Conservation (phyloP, 2,113 vertebrate species). For the Rhegmatorhina hoffmannsi region DNA sequence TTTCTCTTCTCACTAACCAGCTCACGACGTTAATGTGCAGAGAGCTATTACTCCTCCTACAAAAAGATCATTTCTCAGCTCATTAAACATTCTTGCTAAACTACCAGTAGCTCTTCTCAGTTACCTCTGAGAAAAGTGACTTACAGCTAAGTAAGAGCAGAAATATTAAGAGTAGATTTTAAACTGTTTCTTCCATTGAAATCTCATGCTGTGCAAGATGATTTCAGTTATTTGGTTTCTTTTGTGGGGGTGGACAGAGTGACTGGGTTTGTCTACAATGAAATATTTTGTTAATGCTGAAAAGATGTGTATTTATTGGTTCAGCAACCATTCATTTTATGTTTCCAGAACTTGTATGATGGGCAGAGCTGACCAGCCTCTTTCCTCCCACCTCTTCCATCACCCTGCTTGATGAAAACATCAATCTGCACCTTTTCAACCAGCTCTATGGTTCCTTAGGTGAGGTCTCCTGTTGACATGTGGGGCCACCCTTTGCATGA, state of each 20-base stretch:
- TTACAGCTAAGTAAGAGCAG: neutral
- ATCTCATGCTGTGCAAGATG: neutral
- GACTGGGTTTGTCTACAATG: neutral
- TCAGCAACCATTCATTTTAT: neutral
- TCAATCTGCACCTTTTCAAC: neutral
- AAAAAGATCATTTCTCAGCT: neutral
- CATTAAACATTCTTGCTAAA: conserved; percentile 32
- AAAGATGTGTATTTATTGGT: neutral
- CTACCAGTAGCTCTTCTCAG: neutral
- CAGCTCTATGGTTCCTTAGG: neutral
- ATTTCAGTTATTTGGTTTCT: neutral
- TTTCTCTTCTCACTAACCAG: neutral
- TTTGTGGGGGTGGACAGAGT: neutral
- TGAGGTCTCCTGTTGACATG: neutral
- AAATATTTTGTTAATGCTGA: neutral
- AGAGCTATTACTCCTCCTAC: neutral
- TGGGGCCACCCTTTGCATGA: neutral
- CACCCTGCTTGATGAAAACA: neutral
- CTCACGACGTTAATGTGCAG: neutral
- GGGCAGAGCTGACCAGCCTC: neutral
- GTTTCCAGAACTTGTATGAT: neutral
- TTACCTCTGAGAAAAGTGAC: neutral
- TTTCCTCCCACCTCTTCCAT: neutral
- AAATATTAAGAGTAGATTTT: neutral
- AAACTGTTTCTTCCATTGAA: neutral